phyloP scores from a whole-genome alignment of 2,888 invertebrate genomes.

The Gryllus longicercus region DNA sequence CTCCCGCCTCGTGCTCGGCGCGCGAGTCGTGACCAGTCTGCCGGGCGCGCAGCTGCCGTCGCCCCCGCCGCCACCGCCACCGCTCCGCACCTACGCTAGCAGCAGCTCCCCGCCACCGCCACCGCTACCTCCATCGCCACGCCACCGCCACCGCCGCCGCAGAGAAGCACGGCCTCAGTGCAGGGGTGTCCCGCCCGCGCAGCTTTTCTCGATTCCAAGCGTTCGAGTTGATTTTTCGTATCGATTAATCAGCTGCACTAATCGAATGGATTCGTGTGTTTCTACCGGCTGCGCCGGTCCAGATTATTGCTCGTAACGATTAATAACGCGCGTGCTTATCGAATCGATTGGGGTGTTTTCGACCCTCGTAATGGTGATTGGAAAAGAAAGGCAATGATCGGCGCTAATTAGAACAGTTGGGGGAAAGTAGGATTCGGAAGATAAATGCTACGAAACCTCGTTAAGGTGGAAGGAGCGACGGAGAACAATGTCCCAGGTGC shows the following conservation, averaged over 20 bases:
- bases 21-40: neutral
- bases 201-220: too few relatives aligned
- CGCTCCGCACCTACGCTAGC: neutral
- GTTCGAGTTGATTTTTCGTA: too few relatives aligned
- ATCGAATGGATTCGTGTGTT: conserved; percentile 10
- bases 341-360: conserved; percentile 2
- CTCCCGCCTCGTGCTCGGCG: neutral
- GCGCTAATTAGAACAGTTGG: neutral
- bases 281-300: neutral
- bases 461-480: neutral
- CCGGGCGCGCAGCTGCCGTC: neutral
- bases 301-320: neutral
- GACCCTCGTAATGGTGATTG: conserved; percentile 10
- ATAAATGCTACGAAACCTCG: neutral
- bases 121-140: neutral
- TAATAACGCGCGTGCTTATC: conserved; percentile 8
- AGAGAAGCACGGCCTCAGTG: neutral
- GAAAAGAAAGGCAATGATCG: conserved; percentile 5
- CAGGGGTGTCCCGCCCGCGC: neutral
- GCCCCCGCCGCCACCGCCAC: neutral
- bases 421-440: conserved; percentile 2
- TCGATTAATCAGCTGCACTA: neutral
- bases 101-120: neutral
- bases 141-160: neutral
- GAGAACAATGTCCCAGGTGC: neutral